Evolutionary conservation across 2,888 invertebrate species (phyloP), one percentile per base, ranked within the genome.

Genomic region (Agrotis exclamationis): DNA sequence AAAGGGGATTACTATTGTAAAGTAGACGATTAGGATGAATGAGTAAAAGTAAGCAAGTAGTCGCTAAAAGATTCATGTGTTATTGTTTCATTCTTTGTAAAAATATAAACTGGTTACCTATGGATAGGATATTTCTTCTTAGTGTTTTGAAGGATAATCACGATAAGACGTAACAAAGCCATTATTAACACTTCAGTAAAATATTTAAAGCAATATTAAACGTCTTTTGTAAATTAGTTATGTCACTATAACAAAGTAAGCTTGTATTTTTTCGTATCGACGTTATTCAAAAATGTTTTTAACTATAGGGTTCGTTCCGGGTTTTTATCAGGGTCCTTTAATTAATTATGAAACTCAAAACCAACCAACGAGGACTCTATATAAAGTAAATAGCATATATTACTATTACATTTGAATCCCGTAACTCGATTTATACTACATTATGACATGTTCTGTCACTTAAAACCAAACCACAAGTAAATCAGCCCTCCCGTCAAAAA

Each of bases 1-100:
- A 82, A 65, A 16, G 66, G 48, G 28, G 18, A 62, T 81, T 71
- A 62, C 18, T 50, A 11, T 67, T 47, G 50, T 81, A 47, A 63
- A 63, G 20, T 33, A 39, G 11, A 45, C 33, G 47, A 72, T 82
- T 66, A 70, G 33, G 47, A 48, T 64, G 22, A 72, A 65, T 65
- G 24, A 28, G 20, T 24, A 18, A 51, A 48, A 22, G n/a, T 28
- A 24, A 45, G 59, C 20, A 64, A 50, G 28, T 53, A 24, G 39
- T 70, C 69, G 4, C 44, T 58, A 48, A 51, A 58, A 78, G 11
- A 63, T 64, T 48, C 5, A n/a, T 6, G 20, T n/a, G 0, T 3
- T 24, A 56, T 63, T 59, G 13, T 54, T 63, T 18, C 24, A n/a
- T 59, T 59, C n/a, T 63, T 39, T 1, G 51, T 39, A 76, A 16